Evolutionary conservation across 2,888 invertebrate genomes (phyloP).

Genomic region (Eledona agricola): DNA sequence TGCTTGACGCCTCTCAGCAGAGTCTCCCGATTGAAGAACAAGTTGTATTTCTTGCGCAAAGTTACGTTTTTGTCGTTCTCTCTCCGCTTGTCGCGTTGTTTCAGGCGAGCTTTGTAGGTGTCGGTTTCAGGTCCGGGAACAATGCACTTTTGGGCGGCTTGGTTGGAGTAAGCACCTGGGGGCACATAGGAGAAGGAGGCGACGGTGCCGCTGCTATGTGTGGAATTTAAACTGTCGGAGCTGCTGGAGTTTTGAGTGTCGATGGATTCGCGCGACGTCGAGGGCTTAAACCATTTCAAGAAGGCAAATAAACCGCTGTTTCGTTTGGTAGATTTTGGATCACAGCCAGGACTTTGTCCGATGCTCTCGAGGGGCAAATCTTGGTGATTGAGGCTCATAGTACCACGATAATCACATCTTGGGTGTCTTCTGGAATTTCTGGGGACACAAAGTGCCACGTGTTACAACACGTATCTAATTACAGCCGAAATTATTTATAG

Average conservation of each 20-base stretch:
- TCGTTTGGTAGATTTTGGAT: slow-evolving; percentile 60
- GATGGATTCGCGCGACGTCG: slow-evolving; percentile 59
- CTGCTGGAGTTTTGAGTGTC: slow-evolving; percentile 61
- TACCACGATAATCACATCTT: slow-evolving; percentile 39
- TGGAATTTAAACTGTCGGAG: slow-evolving; percentile 72
- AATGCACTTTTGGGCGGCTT: slow-evolving; percentile 62
- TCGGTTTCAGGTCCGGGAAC: slow-evolving; percentile 69
- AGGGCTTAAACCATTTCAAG: slow-evolving; percentile 77
- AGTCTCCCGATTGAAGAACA: slow-evolving; percentile 61
- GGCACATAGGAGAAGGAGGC: slow-evolving; percentile 76
- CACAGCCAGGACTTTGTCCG: slow-evolving; percentile 60
- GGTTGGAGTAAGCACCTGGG: slow-evolving; percentile 64
- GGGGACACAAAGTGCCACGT: slow-evolving; percentile 12
- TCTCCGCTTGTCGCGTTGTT: slow-evolving; percentile 68
- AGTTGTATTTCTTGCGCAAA: slow-evolving; percentile 72
- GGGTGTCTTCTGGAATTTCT: slow-evolving; percentile 40
- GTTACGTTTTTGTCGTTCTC: slow-evolving; percentile 70
- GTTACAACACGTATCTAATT: slow-evolving; percentile 18
- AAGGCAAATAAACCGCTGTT: slow-evolving; percentile 69
- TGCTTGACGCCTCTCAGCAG: slow-evolving; percentile 47
- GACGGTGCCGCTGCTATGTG: slow-evolving; percentile 76
- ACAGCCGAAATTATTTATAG: slow-evolving; percentile 19
- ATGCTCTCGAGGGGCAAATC: slow-evolving; percentile 47
- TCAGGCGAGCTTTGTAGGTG: slow-evolving; percentile 70
- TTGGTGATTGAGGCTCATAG: slow-evolving; percentile 54